These are phyloP conservation scores for Okapia johnstoni DNA, from an alignment of 2,113 vertebrate species.

Conservation along the genomic window DNA sequence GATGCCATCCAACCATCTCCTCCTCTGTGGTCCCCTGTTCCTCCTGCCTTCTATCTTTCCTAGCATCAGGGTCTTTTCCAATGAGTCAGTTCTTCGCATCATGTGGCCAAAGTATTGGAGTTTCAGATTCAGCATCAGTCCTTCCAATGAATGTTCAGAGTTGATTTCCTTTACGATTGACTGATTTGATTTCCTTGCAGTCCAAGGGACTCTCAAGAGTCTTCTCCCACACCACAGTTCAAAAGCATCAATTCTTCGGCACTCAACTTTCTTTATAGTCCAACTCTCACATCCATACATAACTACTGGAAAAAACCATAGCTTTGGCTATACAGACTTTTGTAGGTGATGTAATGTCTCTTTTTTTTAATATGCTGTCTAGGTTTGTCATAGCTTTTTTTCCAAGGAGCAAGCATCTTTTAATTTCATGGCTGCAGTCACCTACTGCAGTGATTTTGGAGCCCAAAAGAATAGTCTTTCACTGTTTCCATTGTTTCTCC, in stretches of 20 bases:
- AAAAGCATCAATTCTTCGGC: fast-evolving
- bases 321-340: background rate
- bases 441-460: background rate
- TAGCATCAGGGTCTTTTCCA: background rate
- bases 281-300: background rate
- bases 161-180: fast-evolving
- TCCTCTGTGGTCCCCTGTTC: background rate
- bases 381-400: background rate
- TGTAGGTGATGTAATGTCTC: background rate
- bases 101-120: background rate
- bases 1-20: background rate
- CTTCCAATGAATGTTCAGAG: background rate
- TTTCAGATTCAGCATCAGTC: background rate
- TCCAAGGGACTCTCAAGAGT: background rate
- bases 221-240: background rate
- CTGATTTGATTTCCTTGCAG: background rate
- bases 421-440: background rate
- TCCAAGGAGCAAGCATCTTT: background rate
- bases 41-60: background rate
- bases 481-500: background rate
- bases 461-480: background rate
- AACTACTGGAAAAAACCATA: background rate
- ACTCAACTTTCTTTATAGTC: background rate
- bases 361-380: background rate
- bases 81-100: background rate